Evolutionary conservation across 1,140 invertebrate genomes (phyloP).

Genomic region (Drosophila ogumai): DNA sequence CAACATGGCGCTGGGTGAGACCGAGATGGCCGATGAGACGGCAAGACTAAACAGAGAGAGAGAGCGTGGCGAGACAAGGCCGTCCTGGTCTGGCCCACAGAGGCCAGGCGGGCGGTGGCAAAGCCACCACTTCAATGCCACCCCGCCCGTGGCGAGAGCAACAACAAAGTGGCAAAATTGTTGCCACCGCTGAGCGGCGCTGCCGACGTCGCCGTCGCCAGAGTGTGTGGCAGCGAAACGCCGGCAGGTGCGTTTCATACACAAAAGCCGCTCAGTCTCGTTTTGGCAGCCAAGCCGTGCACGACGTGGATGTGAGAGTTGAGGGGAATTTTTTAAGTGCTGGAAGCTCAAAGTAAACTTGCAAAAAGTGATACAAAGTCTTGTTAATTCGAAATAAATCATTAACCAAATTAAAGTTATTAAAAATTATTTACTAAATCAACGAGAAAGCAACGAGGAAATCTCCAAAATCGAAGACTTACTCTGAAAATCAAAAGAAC

Average conservation of each 20-base stretch:
- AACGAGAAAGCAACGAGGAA: background rate
- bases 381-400: background rate
- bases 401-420: too few species aligned
- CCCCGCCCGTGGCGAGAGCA: conserved; percentile 33
- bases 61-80: background rate
- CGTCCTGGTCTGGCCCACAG: conserved; percentile 20
- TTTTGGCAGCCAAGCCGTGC: conserved; percentile 78
- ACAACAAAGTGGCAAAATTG: conserved; percentile 72
- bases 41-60: conserved; percentile 8
- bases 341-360: background rate
- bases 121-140: conserved; percentile 30
- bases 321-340: conserved; percentile 11
- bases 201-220: conserved; percentile 10
- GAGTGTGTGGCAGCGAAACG: conserved; percentile 12
- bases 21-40: conserved; percentile 31
- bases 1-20: conserved; percentile 73
- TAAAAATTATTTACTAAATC: background rate
- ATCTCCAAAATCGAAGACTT: too few species aligned
- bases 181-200: conserved; percentile 35
- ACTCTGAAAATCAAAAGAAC: background rate
- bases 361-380: background rate
- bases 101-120: background rate
- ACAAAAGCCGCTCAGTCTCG: conserved; percentile 73
- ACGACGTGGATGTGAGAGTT: conserved; percentile 62
- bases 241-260: conserved; percentile 45